Evolutionary conservation across 1,140 invertebrate species (phyloP).

Genomic region (Lasioglossum albipes): DNA sequence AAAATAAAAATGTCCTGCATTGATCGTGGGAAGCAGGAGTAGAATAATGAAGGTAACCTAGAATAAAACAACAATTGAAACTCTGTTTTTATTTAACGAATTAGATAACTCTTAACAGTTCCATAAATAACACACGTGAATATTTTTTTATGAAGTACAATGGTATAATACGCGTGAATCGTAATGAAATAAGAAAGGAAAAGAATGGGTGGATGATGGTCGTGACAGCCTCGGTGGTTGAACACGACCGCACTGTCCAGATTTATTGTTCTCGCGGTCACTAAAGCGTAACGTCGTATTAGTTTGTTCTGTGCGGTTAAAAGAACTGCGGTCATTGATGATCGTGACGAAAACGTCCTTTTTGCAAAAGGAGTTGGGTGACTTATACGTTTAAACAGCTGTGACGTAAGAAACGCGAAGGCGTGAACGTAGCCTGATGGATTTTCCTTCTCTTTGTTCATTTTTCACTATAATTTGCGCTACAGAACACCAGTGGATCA

Average conservation of each 20-base stretch:
- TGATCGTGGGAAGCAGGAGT: too few species aligned
- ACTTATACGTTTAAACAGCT: neutral
- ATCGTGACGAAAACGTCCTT: neutral
- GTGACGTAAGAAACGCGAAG: too few species aligned
- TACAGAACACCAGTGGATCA: too few species aligned
- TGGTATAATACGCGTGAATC: neutral
- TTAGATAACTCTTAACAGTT: neutral
- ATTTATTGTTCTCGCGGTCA: constrained; percentile 32
- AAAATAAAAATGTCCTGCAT: too few species aligned
- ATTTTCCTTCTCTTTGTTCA: too few species aligned
- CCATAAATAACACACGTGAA: neutral
- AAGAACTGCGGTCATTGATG: neutral
- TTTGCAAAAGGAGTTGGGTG: neutral
- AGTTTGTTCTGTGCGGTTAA: constrained; percentile 37
- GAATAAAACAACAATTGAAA: neutral
- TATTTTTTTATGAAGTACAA: neutral
- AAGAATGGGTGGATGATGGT: neutral
- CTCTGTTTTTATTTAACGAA: neutral
- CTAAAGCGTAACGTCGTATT: constrained; percentile 26
- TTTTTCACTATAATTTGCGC: too few species aligned
- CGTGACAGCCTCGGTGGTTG: constrained; percentile 23
- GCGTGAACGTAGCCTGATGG: neutral
- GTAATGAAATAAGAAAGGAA: neutral
- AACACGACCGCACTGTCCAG: constrained; percentile 29
- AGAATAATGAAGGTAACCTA: too few species aligned